A percentile compares a stretch with the other conserved stretches of the same genome.
phyloP scores from a whole-genome alignment of 2,113 vertebrate species.

The Acrocephalus kingi region DNA sequence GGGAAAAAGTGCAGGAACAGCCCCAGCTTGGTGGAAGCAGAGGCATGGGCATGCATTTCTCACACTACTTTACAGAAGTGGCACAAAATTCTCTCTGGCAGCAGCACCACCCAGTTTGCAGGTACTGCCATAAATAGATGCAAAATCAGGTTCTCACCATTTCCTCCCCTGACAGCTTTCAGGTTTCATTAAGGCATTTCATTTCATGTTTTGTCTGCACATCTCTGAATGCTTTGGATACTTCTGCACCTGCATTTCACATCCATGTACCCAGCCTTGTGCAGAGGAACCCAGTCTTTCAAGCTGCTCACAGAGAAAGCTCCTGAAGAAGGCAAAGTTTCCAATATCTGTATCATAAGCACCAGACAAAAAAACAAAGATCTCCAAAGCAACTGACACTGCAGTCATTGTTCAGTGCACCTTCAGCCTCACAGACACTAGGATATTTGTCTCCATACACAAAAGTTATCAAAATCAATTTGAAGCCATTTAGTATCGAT shows the following conservation, averaged over 20 bases:
- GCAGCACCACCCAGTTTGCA: not conserved
- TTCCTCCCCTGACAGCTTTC: not conserved
- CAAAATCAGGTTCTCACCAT: not conserved
- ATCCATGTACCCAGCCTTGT: not conserved
- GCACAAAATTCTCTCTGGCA: not conserved
- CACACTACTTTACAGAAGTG: not conserved
- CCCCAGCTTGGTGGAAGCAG: accelerated
- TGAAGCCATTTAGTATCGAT: not conserved
- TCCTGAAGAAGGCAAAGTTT: not conserved
- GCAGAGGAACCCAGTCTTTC: not conserved
- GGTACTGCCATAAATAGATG: not conserved
- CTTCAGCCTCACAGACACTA: not conserved
- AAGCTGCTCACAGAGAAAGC: not conserved
- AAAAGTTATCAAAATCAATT: not conserved
- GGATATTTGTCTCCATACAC: not conserved
- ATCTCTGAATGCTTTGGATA: not conserved
- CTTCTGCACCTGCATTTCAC: not conserved
- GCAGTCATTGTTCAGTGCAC: not conserved
- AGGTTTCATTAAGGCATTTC: not conserved
- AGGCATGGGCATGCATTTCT: accelerated
- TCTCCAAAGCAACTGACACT: not conserved
- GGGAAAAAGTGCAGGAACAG: not conserved
- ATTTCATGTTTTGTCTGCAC: not conserved
- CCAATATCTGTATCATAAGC: not conserved
- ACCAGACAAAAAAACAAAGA: not conserved